Conservation (phyloP, 2,888 invertebrate species). For the Morinoia aosen region DNA sequence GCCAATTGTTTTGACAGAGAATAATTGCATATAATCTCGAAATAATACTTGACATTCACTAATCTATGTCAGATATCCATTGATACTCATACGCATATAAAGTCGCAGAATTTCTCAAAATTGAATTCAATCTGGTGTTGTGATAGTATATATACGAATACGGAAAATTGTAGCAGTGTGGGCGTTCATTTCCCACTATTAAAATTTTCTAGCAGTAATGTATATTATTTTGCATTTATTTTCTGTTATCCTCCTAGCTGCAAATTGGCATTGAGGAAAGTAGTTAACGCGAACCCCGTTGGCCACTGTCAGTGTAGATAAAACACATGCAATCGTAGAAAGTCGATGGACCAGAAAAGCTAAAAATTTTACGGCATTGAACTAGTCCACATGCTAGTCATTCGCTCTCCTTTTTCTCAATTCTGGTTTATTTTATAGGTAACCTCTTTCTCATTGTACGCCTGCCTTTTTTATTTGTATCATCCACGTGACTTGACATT, state of each 20-base stretch:
- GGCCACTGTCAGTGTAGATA: neutral
- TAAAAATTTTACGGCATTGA: too few relatives aligned
- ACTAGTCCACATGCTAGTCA: neutral
- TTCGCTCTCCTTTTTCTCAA: neutral
- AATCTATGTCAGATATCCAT: too few relatives aligned
- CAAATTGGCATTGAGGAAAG: neutral
- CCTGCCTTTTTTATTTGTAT: neutral
- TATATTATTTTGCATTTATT: neutral
- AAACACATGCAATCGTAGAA: neutral
- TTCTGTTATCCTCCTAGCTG: neutral
- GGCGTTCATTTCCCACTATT: neutral
- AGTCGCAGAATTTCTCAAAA: too few relatives aligned
- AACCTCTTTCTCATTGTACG: neutral
- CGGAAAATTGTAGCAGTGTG: neutral
- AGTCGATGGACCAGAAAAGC: too few relatives aligned
- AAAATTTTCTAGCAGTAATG: neutral
- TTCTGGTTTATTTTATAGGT: neutral
- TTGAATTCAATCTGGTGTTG: too few relatives aligned
- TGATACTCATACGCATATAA: too few relatives aligned
- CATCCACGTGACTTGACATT: neutral
- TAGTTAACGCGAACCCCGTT: neutral
- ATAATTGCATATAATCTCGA: too few relatives aligned
- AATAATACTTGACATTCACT: too few relatives aligned
- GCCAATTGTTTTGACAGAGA: too few relatives aligned
- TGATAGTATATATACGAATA: neutral